Evolutionary conservation across 2,797 vertebrate genomes (phyloP).

Genomic region (Vireo griseus): DNA sequence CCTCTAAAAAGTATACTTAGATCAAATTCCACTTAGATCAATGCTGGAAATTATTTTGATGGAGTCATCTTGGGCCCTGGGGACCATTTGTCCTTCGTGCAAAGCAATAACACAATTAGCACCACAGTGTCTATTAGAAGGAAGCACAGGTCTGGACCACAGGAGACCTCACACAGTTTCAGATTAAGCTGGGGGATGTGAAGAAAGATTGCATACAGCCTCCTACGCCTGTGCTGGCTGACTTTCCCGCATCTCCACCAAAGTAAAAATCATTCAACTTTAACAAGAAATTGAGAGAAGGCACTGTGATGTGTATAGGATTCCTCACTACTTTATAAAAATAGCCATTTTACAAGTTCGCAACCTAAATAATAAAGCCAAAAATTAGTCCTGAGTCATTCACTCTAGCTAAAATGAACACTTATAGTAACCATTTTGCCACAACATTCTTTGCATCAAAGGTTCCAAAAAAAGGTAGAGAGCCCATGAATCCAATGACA

Average conservation of each 20-base stretch:
- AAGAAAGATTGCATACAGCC: background rate
- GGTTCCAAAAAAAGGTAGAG: background rate
- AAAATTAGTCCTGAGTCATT: background rate
- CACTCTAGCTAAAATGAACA: background rate
- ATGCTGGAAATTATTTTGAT: background rate
- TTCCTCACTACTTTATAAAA: background rate
- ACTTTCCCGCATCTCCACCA: background rate
- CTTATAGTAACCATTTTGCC: background rate
- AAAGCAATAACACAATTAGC: background rate
- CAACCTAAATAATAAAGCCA: background rate
- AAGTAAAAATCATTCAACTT: background rate
- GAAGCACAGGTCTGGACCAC: background rate
- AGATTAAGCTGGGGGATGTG: background rate
- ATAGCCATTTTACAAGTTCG: background rate
- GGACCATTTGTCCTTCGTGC: background rate
- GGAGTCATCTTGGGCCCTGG: background rate
- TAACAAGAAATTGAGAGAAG: background rate
- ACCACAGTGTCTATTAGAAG: background rate
- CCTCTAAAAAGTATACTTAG: background rate
- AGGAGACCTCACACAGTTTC: background rate
- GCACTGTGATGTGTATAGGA: background rate
- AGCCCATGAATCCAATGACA: background rate
- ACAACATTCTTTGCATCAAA: background rate
- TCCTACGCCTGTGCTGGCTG: background rate
- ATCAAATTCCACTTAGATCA: background rate